A percentile compares a stretch with the other conserved stretches of the same genome.
Conservation (phyloP, 2,888 invertebrate genomes). For the Labia minor region DNA sequence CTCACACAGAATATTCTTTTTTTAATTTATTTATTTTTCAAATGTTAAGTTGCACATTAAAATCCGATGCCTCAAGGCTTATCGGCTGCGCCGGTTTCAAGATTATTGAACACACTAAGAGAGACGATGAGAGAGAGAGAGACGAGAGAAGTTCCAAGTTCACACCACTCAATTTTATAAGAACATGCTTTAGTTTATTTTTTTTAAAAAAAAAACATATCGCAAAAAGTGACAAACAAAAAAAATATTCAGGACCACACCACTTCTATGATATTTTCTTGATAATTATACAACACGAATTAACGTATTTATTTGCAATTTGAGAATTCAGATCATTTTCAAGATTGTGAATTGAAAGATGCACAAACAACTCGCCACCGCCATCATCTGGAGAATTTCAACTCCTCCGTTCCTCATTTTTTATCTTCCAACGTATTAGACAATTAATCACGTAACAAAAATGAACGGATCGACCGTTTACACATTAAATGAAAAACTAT, state of each 20-base stretch:
- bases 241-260: no score
- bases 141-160: no score
- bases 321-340: slow-evolving; percentile 26
- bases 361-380: slow-evolving; percentile 27
- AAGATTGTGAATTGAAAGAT: slow-evolving; percentile 26
- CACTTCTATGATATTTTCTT: no score
- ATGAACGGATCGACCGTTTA: background rate
- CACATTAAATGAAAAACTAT: background rate
- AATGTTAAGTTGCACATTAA: slow-evolving; percentile 24
- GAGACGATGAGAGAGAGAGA: no score
- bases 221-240: no score
- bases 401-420: slow-evolving; percentile 26
- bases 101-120: slow-evolving; percentile 18
- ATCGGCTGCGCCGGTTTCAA: slow-evolving; percentile 25
- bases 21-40: no score
- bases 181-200: no score
- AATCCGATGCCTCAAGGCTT: slow-evolving; percentile 2
- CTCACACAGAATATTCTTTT: no score
- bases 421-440: slow-evolving; percentile 13
- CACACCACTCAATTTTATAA: no score
- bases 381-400: slow-evolving; percentile 28
- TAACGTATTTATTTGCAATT: background rate
- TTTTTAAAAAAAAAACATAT: no score
- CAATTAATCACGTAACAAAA: background rate
- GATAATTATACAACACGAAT: background rate